Evolutionary conservation across 2,113 vertebrate species (phyloP).

Genomic region (Rhizomys pruinosus): DNA sequence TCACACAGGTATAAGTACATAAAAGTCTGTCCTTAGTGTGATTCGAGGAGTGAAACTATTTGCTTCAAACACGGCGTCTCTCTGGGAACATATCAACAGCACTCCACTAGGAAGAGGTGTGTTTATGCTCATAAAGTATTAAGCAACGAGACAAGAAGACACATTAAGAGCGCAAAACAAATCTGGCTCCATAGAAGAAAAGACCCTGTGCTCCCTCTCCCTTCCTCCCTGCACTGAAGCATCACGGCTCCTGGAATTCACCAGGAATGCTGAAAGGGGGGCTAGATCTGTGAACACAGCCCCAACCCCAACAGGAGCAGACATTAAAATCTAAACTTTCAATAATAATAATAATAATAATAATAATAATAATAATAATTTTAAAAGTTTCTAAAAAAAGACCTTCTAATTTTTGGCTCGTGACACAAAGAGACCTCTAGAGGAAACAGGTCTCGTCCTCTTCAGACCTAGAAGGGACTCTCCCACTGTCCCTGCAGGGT

Average conservation of each 20-base stretch:
- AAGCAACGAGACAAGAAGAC: conserved; percentile 44
- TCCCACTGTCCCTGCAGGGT: rapidly evolving
- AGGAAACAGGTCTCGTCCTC: neutral
- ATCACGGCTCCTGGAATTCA: conserved; percentile 43
- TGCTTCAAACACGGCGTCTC: conserved; percentile 36
- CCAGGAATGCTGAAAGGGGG: conserved; percentile 28
- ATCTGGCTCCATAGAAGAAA: conserved; percentile 31
- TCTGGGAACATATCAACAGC: conserved; percentile 52
- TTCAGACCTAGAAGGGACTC: neutral
- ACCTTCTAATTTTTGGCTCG: neutral
- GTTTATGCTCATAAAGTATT: conserved; percentile 59
- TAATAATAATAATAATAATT: neutral
- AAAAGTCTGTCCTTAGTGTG: conserved; percentile 60
- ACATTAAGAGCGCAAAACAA: conserved; percentile 49
- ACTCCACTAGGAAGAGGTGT: conserved; percentile 55
- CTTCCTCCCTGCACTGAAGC: neutral
- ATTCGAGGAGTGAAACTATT: neutral
- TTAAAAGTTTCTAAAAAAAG: neutral
- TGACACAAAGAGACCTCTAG: neutral
- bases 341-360: neutral
- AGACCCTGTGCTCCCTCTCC: neutral
- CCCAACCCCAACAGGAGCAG: neutral
- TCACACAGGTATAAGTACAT: conserved; percentile 63
- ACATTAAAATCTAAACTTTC: conserved; percentile 53
- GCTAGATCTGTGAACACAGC: conserved; percentile 27